These are phyloP conservation scores for Todiramphus saurophagus DNA, from an alignment of 2,113 vertebrate genomes.

Conservation along the genomic window DNA sequence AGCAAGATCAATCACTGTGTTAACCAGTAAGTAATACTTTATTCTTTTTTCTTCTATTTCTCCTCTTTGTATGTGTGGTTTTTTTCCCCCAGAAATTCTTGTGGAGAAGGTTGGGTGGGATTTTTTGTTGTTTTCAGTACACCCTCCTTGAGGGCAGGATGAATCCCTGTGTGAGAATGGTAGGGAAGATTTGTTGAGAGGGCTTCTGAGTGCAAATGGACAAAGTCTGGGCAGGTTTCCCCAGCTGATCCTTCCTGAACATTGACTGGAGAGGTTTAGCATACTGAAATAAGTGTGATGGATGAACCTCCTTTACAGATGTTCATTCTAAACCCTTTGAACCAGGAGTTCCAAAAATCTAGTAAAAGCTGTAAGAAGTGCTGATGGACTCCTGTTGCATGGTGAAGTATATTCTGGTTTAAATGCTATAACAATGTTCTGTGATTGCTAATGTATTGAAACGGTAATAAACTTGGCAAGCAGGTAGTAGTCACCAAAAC, in stretches of 20 bases:
- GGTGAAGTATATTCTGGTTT: background rate
- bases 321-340: background rate
- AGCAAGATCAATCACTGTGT: constrained; percentile 78
- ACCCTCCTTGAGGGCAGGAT: background rate
- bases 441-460: background rate
- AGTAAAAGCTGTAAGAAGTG: background rate
- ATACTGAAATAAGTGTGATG: background rate
- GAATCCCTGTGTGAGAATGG: background rate
- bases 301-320: background rate
- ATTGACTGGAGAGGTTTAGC: background rate
- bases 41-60: background rate
- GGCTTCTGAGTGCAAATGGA: background rate
- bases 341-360: background rate
- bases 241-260: background rate
- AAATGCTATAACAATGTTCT: background rate
- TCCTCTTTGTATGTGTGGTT: background rate
- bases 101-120: background rate
- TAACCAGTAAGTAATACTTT: constrained; percentile 86
- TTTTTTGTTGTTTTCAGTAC: background rate
- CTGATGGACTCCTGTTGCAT: background rate
- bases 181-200: background rate
- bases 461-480: background rate
- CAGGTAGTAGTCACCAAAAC: background rate
- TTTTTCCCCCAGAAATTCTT: background rate
- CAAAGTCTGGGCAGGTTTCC: background rate